Conservation (phyloP, 2,113 vertebrate genomes). For the Heterotilapia buettikoferi region DNA sequence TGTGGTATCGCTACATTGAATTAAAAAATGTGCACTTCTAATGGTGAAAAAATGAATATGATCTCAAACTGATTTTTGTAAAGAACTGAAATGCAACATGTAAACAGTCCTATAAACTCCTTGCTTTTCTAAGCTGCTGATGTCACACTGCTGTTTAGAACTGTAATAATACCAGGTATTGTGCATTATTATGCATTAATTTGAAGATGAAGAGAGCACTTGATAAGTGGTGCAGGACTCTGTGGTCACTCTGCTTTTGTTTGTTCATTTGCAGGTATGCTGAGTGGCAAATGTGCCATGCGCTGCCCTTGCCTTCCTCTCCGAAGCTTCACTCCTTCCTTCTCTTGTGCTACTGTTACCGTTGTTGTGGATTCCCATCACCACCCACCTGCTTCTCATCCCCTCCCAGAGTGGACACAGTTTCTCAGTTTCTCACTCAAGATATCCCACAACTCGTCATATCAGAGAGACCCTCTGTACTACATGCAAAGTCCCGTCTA, state of each 20-base stretch:
- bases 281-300: constrained; percentile 25
- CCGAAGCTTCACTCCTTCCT: not conserved
- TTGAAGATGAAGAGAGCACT: not conserved
- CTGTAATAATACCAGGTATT: not conserved
- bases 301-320: not conserved
- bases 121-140: not conserved
- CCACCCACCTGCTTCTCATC: not conserved
- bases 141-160: not conserved
- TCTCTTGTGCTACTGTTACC: not conserved
- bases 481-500: not conserved
- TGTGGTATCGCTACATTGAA: rapidly evolving
- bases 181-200: not conserved
- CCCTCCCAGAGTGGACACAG: not conserved
- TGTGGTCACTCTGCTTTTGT: not conserved
- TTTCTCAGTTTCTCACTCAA: not conserved
- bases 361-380: constrained; percentile 11
- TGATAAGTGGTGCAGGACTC: not conserved
- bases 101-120: not conserved
- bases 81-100: not conserved
- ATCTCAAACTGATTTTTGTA: rapidly evolving
- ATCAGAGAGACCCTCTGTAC: not conserved
- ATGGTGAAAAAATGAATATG: rapidly evolving
- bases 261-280: constrained; percentile 62
- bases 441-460: not conserved
- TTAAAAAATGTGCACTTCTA: not conserved